phyloP scores from a whole-genome alignment of 2,888 invertebrate species.

The Bursaphelenchus okinawaensis region DNA sequence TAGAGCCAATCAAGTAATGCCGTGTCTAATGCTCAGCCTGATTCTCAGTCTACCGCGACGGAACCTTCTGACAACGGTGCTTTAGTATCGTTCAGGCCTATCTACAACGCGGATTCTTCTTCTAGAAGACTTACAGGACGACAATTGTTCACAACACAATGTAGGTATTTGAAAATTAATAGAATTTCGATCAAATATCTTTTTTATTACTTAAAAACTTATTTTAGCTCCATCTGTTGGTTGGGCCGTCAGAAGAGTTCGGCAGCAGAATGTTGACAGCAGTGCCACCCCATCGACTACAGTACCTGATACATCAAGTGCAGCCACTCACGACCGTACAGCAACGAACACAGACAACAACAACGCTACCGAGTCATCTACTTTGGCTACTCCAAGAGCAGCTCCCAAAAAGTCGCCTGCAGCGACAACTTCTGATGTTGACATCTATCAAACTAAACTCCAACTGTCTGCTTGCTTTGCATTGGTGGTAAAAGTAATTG shows the following conservation, averaged over 20 bases:
- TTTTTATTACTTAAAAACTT: too few relatives aligned
- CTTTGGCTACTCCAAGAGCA: not conserved
- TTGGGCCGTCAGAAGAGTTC: constrained; percentile 23
- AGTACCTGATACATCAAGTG: not conserved
- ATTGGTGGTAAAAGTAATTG: constrained; percentile 29
- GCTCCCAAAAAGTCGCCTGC: not conserved
- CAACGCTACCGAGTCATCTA: not conserved
- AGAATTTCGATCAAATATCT: too few relatives aligned
- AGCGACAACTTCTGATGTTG: constrained; percentile 56
- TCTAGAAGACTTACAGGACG: not conserved
- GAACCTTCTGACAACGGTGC: too few relatives aligned
- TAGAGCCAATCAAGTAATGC: not conserved
- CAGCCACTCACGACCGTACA: constrained; percentile 5
- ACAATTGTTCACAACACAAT: not conserved
- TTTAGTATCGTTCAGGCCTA: too few relatives aligned
- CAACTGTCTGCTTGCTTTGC: constrained; percentile 28
- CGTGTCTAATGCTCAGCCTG: not conserved
- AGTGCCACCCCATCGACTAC: constrained; percentile 14
- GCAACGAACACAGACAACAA: not conserved
- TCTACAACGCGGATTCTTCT: not conserved
- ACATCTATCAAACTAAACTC: constrained; percentile 68
- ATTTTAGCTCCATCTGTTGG: constrained; percentile 14
- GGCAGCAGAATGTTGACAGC: constrained; percentile 19
- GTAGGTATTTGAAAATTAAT: too few relatives aligned
- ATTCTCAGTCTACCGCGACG: not conserved